A percentile compares a stretch with the other conserved stretches of the same genome.
Conservation (phyloP, 2,888 invertebrate genomes). For the Dromius quadrimaculatus region DNA sequence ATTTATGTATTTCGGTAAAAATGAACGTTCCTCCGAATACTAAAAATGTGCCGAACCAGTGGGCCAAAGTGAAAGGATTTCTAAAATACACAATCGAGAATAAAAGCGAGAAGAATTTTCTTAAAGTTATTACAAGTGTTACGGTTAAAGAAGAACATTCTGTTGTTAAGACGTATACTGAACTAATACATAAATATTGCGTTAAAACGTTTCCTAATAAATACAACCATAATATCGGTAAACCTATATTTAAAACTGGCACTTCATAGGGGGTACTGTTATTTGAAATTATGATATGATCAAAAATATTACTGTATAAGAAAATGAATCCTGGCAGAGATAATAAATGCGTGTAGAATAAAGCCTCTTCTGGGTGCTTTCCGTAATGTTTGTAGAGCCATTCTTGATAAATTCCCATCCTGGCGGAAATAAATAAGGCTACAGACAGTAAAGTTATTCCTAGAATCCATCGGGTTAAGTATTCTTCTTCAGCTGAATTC, state of each 20-base stretch:
- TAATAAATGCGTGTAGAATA: constrained; percentile 89
- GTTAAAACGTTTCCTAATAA: constrained; percentile 86
- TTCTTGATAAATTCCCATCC: constrained; percentile 95
- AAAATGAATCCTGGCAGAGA: constrained; percentile 91
- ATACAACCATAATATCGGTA: constrained; percentile 84
- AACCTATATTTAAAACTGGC: constrained; percentile 71
- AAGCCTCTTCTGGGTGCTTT: constrained; percentile 90
- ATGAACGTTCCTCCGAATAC: constrained; percentile 95
- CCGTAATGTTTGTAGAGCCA: constrained; percentile 85
- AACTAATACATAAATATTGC: constrained; percentile 94
- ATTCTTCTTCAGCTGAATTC: constrained; percentile 68
- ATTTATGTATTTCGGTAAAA: constrained; percentile 77
- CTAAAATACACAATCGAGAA: constrained; percentile 95
- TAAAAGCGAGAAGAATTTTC: constrained; percentile 95
- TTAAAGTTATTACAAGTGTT: constrained; percentile 93
- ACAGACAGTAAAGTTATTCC: constrained; percentile 87
- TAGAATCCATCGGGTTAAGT: constrained; percentile 74
- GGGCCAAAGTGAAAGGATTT: constrained; percentile 91
- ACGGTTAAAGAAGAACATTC: constrained; percentile 95
- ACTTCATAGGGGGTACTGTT: constrained; percentile 72
- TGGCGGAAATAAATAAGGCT: constrained; percentile 91
- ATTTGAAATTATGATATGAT: constrained; percentile 80
- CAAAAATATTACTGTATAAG: constrained; percentile 80
- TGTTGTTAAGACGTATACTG: constrained; percentile 93
- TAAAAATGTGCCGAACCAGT: constrained; percentile 90